Evolutionary conservation across 2,797 vertebrate genomes (phyloP), one percentile per base, ranked within the genome.

Genomic region (Champsocephalus gunnari): DNA sequence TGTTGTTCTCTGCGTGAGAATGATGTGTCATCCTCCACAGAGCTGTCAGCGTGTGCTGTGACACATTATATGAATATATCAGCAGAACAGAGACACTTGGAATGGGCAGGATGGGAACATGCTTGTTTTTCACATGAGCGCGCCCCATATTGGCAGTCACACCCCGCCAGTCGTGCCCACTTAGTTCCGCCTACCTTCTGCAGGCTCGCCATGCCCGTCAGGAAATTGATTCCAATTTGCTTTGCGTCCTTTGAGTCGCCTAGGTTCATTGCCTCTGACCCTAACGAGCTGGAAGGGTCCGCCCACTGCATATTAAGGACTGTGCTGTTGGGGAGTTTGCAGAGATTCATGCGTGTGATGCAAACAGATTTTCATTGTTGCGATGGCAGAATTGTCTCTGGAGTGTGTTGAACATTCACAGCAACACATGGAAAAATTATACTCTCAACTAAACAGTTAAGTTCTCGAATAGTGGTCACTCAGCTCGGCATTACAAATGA

Each of bases 201-300:
- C 34, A 14, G 56, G 41, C 75, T 69, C 51, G 38, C 51, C 64
- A 41, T 34, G 66, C 47, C 55, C 59, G 66, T 68, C 49, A 55
- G 60, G 51, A 77, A 77, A 78, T 65, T 50, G 53, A 73, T 67
- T 72, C 66, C 34, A 74, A 80, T 78, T 84, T 51, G 64, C 66
- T 69, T 17, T 2, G 32, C 67, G 80, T 78, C 79, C 68, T 63
- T 77, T 62, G 43, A 79, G 80, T 32, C 24, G 16, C 62, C 59
- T 2, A 24, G 79, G 86, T 79, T 71, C 74, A 74, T 17, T 83
- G 66, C 61, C 53, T 65, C 66, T 67, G 85, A 81, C 74, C 64
- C 63, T 3, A 53, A 57, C 75, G 41, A 76, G 67, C 16, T 61
- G 66, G 56, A 83, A 62, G 56, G 65, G 79, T 83, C 75, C 38